A percentile compares a stretch with the other conserved stretches of the same genome.
Conservation (phyloP, 2,113 vertebrate genomes). For the Nicator chloris region DNA sequence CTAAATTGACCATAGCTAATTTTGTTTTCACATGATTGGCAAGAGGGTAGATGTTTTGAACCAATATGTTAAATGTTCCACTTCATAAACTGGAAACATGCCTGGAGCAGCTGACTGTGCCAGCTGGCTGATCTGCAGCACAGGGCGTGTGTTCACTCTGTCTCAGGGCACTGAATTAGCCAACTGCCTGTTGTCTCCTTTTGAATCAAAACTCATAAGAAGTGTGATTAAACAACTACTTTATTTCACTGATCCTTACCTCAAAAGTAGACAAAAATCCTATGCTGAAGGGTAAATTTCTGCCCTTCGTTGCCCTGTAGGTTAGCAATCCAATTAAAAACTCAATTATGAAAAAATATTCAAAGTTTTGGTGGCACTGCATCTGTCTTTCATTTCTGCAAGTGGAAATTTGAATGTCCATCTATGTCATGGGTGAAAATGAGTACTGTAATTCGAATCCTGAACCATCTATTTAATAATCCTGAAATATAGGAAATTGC, state of each 20-base stretch:
- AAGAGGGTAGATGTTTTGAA: constrained; percentile 31
- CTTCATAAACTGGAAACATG: constrained; percentile 37
- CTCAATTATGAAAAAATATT: background rate
- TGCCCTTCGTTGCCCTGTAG: background rate
- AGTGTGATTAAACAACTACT: background rate
- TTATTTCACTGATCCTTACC: background rate
- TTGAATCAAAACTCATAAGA: background rate
- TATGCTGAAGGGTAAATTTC: background rate
- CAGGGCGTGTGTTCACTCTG: background rate
- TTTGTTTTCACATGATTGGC: constrained; percentile 33
- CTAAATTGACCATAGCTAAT: constrained; percentile 42
- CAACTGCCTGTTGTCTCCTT: constrained; percentile 7
- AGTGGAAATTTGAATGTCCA: background rate
- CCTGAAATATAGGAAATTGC: background rate
- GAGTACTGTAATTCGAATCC: background rate
- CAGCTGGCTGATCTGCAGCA: constrained; percentile 57
- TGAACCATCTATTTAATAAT: background rate
- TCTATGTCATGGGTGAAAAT: background rate
- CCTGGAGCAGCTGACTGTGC: constrained; percentile 8
- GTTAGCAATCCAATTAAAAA: background rate
- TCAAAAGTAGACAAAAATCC: background rate
- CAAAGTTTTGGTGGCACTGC: background rate
- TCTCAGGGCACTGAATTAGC: constrained; percentile 12
- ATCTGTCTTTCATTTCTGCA: background rate
- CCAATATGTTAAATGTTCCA: constrained; percentile 15